Conservation (phyloP, 1,140 invertebrate species). For the Steinernema feltiae region DNA sequence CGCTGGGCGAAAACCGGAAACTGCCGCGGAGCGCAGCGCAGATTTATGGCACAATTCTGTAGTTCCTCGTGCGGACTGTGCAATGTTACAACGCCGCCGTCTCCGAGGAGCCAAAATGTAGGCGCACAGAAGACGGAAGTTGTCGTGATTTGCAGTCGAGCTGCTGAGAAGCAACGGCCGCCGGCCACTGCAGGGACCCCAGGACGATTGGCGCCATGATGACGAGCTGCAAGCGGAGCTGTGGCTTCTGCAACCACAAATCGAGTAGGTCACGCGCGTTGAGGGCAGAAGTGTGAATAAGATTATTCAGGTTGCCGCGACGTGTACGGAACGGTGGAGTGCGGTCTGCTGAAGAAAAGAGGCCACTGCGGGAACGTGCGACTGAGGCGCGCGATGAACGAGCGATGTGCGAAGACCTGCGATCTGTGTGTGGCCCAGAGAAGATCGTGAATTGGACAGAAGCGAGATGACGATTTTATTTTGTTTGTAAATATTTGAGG, state of each 20-base stretch:
- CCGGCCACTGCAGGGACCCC: neutral
- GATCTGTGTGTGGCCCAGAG: neutral
- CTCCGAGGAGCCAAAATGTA: neutral
- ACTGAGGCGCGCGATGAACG: neutral
- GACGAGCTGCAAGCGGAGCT: neutral
- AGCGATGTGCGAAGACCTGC: conserved; percentile 1
- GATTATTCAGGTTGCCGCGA: neutral
- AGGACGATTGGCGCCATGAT: neutral
- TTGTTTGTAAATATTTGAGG: neutral
- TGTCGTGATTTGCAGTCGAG: neutral
- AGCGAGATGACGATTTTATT: no score
- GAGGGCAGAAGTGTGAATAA: neutral
- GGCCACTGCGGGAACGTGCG: neutral
- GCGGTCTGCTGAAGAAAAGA: neutral
- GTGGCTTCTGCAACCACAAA: neutral
- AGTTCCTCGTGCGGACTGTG: neutral
- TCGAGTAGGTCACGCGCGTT: neutral
- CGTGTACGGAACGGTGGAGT: neutral
- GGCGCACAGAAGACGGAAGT: neutral
- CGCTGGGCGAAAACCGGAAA: conserved; percentile 5
- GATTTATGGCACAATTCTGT: neutral
- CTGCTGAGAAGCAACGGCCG: neutral
- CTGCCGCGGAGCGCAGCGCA: neutral
- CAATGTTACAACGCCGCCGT: neutral
- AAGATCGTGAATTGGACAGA: no score